These are phyloP conservation scores for Todus mexicanus DNA, from an alignment of 2,797 vertebrate species.

Conservation along the genomic window DNA sequence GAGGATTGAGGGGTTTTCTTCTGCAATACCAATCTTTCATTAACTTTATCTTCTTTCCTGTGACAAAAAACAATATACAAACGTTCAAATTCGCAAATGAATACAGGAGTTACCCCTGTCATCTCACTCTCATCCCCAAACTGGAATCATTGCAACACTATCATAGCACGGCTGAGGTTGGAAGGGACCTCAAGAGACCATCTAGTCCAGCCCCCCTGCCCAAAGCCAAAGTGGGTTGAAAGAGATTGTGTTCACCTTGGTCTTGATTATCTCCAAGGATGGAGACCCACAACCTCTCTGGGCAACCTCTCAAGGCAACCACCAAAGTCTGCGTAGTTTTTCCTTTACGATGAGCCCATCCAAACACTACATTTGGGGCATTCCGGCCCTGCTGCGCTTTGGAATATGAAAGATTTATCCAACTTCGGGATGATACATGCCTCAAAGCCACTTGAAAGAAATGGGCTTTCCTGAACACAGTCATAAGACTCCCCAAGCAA, in stretches of 20 bases:
- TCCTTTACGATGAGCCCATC: neutral
- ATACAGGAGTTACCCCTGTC: neutral
- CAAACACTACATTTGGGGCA: neutral
- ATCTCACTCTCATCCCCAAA: neutral
- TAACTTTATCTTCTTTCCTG: neutral
- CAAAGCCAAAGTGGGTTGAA: neutral
- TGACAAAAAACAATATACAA: neutral
- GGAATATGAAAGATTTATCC: neutral
- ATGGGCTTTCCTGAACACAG: neutral
- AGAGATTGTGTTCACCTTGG: neutral
- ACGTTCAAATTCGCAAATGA: neutral
- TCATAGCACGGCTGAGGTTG: neutral
- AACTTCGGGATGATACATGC: neutral
- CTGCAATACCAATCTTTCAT: neutral
- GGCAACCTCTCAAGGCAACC: neutral
- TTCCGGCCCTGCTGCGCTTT: neutral
- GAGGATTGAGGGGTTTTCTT: neutral
- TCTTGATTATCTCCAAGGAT: neutral
- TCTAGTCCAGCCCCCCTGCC: neutral
- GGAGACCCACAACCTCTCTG: neutral
- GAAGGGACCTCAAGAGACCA: neutral
- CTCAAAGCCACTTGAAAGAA: neutral
- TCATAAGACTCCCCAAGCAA: neutral
- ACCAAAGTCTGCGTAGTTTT: neutral
- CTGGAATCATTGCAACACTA: neutral